Conservation (phyloP, 2,113 vertebrate species). For the Microtus ochrogaster region DNA sequence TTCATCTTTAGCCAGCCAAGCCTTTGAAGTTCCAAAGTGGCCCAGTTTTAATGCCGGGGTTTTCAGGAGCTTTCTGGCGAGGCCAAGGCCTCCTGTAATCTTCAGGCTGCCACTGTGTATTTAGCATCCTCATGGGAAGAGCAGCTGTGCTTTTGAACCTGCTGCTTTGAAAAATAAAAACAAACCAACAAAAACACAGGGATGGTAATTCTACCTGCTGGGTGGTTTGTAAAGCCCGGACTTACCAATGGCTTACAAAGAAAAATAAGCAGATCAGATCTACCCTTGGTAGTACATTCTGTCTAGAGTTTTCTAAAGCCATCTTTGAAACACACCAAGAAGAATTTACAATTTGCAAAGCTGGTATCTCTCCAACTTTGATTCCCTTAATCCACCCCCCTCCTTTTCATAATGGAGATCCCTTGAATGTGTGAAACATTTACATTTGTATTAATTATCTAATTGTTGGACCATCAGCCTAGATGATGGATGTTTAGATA, state of each 20-base stretch:
- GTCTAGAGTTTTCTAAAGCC: constrained; percentile 5
- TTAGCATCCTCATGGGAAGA: constrained; percentile 61
- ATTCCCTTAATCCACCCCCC: background rate
- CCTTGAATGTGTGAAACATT: background rate
- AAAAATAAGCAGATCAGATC: constrained; percentile 64
- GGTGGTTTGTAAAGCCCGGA: constrained; percentile 37
- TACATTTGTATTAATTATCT: background rate
- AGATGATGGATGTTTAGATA: background rate
- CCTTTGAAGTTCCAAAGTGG: constrained; percentile 65
- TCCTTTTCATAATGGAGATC: background rate
- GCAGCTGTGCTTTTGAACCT: constrained; percentile 62
- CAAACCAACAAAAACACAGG: background rate
- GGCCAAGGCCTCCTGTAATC: constrained; percentile 51
- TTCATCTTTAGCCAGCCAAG: constrained; percentile 57
- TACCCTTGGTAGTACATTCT: background rate
- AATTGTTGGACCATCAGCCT: background rate
- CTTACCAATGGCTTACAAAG: constrained; percentile 44
- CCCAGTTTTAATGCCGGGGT: constrained; percentile 67
- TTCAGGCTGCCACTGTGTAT: constrained; percentile 53
- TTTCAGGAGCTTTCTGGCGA: constrained; percentile 73
- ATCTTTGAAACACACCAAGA: background rate
- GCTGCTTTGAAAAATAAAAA: constrained; percentile 57
- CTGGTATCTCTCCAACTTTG: background rate
- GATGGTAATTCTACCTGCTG: background rate
- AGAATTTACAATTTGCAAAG: constrained; percentile 13